A percentile compares a stretch with the other conserved stretches of the same genome.
Conservation (phyloP, 1,140 invertebrate genomes). For the Drosophila repleta region DNA sequence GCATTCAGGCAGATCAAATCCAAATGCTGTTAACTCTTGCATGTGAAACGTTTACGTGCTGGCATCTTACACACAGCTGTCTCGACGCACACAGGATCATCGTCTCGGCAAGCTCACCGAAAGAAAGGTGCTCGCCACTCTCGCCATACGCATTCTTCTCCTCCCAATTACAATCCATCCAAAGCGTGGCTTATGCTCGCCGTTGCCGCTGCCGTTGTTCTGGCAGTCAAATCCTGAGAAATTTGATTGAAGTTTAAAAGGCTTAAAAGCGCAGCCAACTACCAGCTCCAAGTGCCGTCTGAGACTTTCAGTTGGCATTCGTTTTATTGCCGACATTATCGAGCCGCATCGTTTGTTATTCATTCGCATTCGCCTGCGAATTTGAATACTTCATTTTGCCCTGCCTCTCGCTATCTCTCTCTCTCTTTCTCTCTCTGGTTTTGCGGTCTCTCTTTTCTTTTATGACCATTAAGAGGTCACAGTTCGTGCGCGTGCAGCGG, state of each 20-base stretch:
- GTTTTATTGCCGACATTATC: conserved; percentile 79
- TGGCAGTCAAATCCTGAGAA: conserved; percentile 63
- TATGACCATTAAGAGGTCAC: conserved; percentile 51
- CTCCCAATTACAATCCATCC: conserved; percentile 63
- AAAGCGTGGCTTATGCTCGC: conserved; percentile 48
- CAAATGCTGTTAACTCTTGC: conserved; percentile 42
- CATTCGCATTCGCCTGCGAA: conserved; percentile 60
- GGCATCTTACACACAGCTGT: conserved; percentile 60
- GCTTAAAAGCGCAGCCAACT: conserved; percentile 72
- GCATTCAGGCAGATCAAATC: conserved; percentile 27
- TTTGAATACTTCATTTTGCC: conserved; percentile 75
- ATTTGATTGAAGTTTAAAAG: conserved; percentile 79
- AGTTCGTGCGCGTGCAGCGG: conserved; percentile 61
- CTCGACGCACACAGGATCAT: conserved; percentile 13
- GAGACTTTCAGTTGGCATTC: conserved; percentile 73
- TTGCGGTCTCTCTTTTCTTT: conserved; percentile 2
- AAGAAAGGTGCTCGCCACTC: conserved; percentile 50
- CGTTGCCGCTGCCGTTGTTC: conserved; percentile 9
- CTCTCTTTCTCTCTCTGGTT: conserved; percentile 16
- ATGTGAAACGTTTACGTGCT: conserved; percentile 76
- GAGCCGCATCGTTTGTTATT: conserved; percentile 39
- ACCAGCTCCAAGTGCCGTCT: conserved; percentile 58
- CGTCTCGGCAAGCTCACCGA: conserved; percentile 3
- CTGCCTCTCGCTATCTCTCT: conserved; percentile 17
- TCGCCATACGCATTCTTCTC: conserved; percentile 59